Conservation (phyloP, 2,888 invertebrate species). For the Stramonita haemastoma region DNA sequence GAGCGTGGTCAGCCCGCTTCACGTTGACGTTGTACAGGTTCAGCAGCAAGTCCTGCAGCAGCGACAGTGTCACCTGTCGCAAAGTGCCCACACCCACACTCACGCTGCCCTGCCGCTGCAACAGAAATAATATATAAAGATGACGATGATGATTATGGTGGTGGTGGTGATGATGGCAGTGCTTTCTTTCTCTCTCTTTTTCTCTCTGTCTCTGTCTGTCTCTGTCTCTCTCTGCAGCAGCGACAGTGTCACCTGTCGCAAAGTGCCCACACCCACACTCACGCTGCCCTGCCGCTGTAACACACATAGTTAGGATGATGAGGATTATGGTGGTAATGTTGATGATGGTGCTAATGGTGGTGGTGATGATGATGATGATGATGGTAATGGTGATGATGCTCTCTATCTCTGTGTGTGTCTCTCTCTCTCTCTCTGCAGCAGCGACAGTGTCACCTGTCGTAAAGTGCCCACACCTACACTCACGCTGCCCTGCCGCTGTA, state of each 20-base stretch:
- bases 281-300: conserved; percentile 26
- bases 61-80: conserved; percentile 49
- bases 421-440: too few species aligned
- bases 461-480: conserved; percentile 51
- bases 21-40: conserved; percentile 56
- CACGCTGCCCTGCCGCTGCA: conserved; percentile 23
- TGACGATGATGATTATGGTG: too few species aligned
- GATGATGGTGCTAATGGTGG: too few species aligned
- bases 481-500: conserved; percentile 23
- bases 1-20: conserved; percentile 42
- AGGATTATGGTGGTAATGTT: too few species aligned
- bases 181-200: too few species aligned
- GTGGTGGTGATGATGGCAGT: conserved; percentile 15
- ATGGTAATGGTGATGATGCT: too few species aligned
- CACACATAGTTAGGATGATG: too few species aligned
- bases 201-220: too few species aligned
- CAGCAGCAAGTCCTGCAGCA: conserved; percentile 49
- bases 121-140: background rate
- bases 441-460: conserved; percentile 49
- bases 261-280: conserved; percentile 51
- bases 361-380: too few species aligned
- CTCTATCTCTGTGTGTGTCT: too few species aligned
- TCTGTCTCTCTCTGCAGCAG: too few species aligned
- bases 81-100: conserved; percentile 52
- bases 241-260: conserved; percentile 50